phyloP scores from a whole-genome alignment of 30 jellyfish, hydroid and myxozoan genomes.

The Rhopilema esculentum region DNA sequence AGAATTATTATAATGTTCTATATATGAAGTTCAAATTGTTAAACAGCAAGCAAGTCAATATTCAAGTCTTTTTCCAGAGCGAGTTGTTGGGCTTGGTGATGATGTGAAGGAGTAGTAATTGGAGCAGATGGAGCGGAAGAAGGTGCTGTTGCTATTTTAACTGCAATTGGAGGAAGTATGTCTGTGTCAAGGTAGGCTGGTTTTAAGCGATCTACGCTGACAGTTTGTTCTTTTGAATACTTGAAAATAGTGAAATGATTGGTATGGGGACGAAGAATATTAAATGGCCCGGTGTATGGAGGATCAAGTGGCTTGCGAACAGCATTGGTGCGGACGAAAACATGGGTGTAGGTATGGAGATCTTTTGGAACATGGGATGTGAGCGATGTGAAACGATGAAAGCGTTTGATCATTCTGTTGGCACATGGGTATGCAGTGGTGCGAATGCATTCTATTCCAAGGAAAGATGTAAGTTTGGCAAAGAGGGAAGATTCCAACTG shows the following conservation, averaged over 20 bases:
- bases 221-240: constrained; percentile 6
- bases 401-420: constrained; percentile 42
- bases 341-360: constrained; percentile 40
- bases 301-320: constrained; percentile 63
- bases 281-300: constrained; percentile 61
- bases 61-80: constrained; percentile 36
- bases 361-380: background rate
- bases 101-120: background rate
- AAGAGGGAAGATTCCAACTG: too few species aligned
- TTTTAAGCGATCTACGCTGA: constrained; percentile 60
- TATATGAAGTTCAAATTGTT: background rate
- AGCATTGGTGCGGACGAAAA: constrained; percentile 50
- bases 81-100: constrained; percentile 31
- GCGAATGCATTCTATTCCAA: too few species aligned
- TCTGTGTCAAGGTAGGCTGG: constrained; percentile 66
- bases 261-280: constrained; percentile 11
- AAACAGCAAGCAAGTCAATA: background rate
- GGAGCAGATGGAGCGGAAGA: background rate
- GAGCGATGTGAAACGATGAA: constrained; percentile 26
- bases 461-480: too few species aligned
- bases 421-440: too few species aligned
- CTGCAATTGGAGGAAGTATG: constrained; percentile 22
- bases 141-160: background rate
- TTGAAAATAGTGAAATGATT: constrained; percentile 16
- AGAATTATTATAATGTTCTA: background rate